Evolutionary conservation across 2,113 vertebrate genomes (phyloP).

Genomic region (Clarias macrocephalus): DNA sequence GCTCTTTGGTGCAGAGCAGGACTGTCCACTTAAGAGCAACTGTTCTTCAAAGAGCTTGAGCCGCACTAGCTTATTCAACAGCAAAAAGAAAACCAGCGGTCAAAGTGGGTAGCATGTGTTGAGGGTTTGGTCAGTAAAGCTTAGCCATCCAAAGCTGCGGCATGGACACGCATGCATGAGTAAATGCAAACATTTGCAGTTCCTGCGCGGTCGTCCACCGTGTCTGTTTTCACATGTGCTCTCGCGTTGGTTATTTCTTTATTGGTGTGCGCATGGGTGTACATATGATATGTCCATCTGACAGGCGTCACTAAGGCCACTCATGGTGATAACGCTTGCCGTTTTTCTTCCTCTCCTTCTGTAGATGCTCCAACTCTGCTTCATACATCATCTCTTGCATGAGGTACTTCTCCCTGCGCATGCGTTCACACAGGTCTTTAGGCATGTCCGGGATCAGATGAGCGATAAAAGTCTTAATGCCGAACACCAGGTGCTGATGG

Average conservation of each 20-base stretch:
- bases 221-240: constrained; percentile 21
- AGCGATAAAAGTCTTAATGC: constrained; percentile 94
- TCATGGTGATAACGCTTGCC: constrained; percentile 94
- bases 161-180: constrained; percentile 52
- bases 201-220: constrained; percentile 2
- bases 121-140: constrained; percentile 59
- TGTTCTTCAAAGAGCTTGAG: constrained; percentile 17
- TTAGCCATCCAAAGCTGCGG: constrained; percentile 51
- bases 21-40: constrained; percentile 17
- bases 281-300: constrained; percentile 23
- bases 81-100: constrained; percentile 28
- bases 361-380: constrained; percentile 92
- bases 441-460: constrained; percentile 98
- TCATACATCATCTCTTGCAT: constrained; percentile 99
- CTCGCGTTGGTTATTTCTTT: not conserved
- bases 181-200: constrained; percentile 41
- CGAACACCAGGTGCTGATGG: constrained; percentile 91
- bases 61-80: constrained; percentile 10
- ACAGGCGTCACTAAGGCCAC: constrained; percentile 85
- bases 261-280: constrained; percentile 17
- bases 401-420: constrained; percentile 95
- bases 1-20: constrained; percentile 68
- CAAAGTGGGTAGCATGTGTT: constrained; percentile 42
- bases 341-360: constrained; percentile 90
- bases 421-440: constrained; percentile 91